Conservation (phyloP, 1,140 invertebrate genomes). For the Mylabris phalerata region DNA sequence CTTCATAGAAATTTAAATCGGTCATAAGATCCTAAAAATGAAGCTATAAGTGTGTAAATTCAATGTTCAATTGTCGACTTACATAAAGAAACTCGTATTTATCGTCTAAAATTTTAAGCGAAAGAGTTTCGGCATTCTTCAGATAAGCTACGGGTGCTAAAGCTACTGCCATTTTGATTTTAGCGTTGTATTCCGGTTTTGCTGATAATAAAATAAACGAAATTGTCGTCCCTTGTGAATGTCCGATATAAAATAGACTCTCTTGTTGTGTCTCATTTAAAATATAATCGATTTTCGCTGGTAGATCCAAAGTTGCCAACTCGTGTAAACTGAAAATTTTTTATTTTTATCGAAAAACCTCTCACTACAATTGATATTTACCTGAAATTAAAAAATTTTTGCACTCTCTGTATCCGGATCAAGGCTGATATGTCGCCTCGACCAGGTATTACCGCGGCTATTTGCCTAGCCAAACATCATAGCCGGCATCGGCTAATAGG, state of each 20-base stretch:
- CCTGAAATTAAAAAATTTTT: slow-evolving; percentile 65
- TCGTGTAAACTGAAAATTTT: slow-evolving; percentile 40
- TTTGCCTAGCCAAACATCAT: slow-evolving; percentile 75
- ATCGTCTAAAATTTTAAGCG: background rate
- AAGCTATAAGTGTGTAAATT: too few relatives aligned
- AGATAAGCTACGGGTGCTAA: too few relatives aligned
- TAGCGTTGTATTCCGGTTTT: slow-evolving; percentile 48
- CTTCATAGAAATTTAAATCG: too few relatives aligned
- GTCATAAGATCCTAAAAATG: too few relatives aligned
- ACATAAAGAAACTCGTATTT: background rate
- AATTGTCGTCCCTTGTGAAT: slow-evolving; percentile 57
- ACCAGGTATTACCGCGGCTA: slow-evolving; percentile 58
- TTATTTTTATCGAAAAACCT: slow-evolving; percentile 23
- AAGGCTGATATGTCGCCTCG: slow-evolving; percentile 43
- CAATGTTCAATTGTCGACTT: too few relatives aligned
- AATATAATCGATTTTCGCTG: slow-evolving; percentile 59
- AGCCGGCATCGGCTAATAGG: slow-evolving; percentile 62
- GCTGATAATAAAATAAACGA: slow-evolving; percentile 48
- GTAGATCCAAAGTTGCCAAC: slow-evolving; percentile 46
- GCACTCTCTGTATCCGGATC: slow-evolving; percentile 30
- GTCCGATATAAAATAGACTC: slow-evolving; percentile 58
- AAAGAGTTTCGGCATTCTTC: slow-evolving; percentile 26
- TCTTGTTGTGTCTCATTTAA: slow-evolving; percentile 30
- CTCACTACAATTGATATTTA: slow-evolving; percentile 49
- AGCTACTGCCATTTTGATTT: slow-evolving; percentile 40